Evolutionary conservation across 2,888 invertebrate species (phyloP), one percentile per base, ranked within the genome.

Genomic region (Drosophila stalkeri): DNA sequence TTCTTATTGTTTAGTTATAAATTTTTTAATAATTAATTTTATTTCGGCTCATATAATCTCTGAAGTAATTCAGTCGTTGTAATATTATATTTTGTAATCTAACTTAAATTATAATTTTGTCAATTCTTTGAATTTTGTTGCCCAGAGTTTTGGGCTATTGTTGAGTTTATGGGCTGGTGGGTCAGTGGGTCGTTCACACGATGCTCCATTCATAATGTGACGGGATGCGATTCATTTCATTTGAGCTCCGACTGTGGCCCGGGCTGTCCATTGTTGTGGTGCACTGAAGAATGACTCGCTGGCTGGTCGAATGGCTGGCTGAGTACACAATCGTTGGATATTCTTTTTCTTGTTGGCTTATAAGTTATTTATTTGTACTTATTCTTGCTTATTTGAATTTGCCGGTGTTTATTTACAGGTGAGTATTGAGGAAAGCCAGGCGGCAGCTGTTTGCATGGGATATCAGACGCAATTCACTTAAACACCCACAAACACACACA

Each of bases 361-460:
- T 89, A 87, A 90, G 78, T 86, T 86, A 86, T 86, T 86, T 90
- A 90, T 90, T 89, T 61, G 72, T 72, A 81, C 90, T 90, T 86
- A 90, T 89, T 86, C 90, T 80, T 75, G 73, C 87, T 86, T 90
- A 88, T 90, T 87, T 87, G 91, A 90, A 88, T 90, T 90, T 64
- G 75, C 70, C 66, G 60, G 78, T 84, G 86, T 90, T 87, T 87
- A 85, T 88, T 87, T 87, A 90, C 90, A 90, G 75, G 80, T 82
- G 91, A 70, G 86, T 80, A 75, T 84, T 89, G 81, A 67, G 52
- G 55, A 20, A 56, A 52, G 39, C 56, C 69, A 72, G 37, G 41
- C 55, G 20, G n/a, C 64, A 57, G 68, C 56, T 65, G 64, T 75
- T 87, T 83, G 54, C 66, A 60, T 88, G 80, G 77, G 54, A 46